Evolutionary conservation across 2,113 vertebrate species (phyloP).

Genomic region (Anguilla japonica): DNA sequence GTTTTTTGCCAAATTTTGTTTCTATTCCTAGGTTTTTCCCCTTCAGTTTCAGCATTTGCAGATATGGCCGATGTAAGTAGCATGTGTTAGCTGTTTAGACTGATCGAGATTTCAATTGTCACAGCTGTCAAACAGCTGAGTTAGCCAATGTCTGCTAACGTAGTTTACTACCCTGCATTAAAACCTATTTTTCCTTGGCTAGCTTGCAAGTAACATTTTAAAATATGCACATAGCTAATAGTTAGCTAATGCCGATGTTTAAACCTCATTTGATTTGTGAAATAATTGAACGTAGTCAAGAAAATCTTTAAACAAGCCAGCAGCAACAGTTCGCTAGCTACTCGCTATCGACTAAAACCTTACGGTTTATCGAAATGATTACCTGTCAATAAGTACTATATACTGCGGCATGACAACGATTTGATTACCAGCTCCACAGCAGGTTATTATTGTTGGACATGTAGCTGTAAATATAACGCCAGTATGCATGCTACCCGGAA

Average conservation of each 20-base stretch:
- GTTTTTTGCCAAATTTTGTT: not conserved
- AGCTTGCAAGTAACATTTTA: not conserved
- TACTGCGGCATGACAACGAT: too few relatives aligned
- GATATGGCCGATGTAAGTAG: conserved; percentile 5
- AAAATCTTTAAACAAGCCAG: not conserved
- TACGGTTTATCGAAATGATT: too few relatives aligned
- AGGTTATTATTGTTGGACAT: too few relatives aligned
- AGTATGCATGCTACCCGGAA: too few relatives aligned
- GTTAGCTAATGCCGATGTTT: not conserved
- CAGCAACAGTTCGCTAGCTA: too few relatives aligned
- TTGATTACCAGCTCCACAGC: too few relatives aligned
- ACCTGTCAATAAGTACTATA: too few relatives aligned
- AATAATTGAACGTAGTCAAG: not conserved
- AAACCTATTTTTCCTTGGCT: not conserved
- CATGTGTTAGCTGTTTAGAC: not conserved
- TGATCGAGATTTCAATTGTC: not conserved
- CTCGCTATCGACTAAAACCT: too few relatives aligned
- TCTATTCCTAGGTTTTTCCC: not conserved
- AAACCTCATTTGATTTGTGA: not conserved
- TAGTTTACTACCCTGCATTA: not conserved
- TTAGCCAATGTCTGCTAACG: not conserved
- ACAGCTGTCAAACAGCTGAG: not conserved
- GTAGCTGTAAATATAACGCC: too few relatives aligned
- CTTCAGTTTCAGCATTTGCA: not conserved
- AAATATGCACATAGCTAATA: not conserved